phyloP scores from a whole-genome alignment of 2,888 invertebrate species.

The Heliconius aoede region DNA sequence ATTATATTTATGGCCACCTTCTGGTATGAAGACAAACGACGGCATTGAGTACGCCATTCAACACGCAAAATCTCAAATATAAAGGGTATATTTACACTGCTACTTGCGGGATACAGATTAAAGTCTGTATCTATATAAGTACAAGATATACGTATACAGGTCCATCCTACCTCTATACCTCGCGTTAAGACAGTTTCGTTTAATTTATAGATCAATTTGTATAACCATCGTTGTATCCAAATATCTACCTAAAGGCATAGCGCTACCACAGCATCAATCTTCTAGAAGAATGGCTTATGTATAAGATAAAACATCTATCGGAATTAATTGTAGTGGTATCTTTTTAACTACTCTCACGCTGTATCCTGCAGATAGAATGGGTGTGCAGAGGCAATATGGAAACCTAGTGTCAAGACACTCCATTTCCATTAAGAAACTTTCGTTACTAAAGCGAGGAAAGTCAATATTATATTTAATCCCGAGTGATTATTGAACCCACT shows the following conservation, averaged over 20 bases:
- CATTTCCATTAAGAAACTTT: neutral
- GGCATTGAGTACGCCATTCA: neutral
- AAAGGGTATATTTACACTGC: neutral
- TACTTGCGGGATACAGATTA: neutral
- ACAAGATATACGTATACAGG: neutral
- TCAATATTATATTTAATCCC: too few species aligned
- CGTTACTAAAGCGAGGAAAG: neutral
- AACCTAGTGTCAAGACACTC: neutral
- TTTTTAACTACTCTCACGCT: too few species aligned
- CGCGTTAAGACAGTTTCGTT: neutral
- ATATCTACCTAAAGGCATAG: neutral
- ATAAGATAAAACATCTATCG: neutral
- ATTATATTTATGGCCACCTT: rapidly evolving
- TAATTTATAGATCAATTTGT: constrained; percentile 16
- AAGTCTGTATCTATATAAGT: neutral
- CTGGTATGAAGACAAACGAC: neutral
- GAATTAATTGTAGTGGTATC: neutral
- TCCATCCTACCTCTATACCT: neutral
- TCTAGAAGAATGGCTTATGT: neutral
- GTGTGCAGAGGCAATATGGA: neutral
- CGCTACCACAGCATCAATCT: constrained; percentile 1
- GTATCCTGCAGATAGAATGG: too few species aligned
- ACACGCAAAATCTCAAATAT: neutral
- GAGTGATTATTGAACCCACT: too few species aligned
- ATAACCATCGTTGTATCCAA: neutral